Percentiles rank a stretch among this genome's conserved stretches.
Evolutionary conservation across 2,888 invertebrate genomes (phyloP).

Genomic region (Nezara viridula): DNA sequence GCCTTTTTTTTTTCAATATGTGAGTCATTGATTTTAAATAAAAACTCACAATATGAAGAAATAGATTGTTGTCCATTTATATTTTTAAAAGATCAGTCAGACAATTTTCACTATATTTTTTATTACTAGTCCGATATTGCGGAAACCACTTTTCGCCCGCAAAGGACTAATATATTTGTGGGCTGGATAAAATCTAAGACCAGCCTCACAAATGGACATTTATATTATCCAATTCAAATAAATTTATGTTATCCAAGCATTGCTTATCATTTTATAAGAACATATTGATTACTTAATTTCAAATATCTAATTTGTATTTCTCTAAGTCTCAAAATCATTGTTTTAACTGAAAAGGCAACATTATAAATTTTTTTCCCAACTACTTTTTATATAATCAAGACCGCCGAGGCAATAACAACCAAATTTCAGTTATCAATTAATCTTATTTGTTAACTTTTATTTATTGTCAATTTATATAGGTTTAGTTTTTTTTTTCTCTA

Average conservation of each 20-base stretch:
- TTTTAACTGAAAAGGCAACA: not conserved
- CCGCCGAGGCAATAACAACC: too few relatives aligned
- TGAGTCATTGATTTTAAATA: too few relatives aligned
- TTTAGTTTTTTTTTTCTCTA: not conserved
- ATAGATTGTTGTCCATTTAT: not conserved
- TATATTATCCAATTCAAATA: too few relatives aligned
- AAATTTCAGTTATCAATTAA: too few relatives aligned
- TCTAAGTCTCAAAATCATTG: not conserved
- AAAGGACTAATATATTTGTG: not conserved
- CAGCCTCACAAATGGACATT: too few relatives aligned
- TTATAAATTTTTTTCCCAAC: not conserved
- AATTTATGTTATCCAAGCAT: too few relatives aligned
- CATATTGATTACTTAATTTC: not conserved
- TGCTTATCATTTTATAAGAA: not conserved
- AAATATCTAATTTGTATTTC: not conserved
- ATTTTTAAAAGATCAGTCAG: too few relatives aligned
- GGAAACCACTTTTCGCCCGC: not conserved
- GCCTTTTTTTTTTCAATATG: too few relatives aligned
- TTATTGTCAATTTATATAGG: too few relatives aligned
- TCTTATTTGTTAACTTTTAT: too few relatives aligned
- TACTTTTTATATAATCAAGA: too few relatives aligned
- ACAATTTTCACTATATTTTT: too few relatives aligned
- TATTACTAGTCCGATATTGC: not conserved
- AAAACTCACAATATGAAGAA: not conserved
- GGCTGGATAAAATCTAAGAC: not conserved